phyloP scores from a whole-genome alignment of 2,888 invertebrate species.

The Daptonema setosum region DNA sequence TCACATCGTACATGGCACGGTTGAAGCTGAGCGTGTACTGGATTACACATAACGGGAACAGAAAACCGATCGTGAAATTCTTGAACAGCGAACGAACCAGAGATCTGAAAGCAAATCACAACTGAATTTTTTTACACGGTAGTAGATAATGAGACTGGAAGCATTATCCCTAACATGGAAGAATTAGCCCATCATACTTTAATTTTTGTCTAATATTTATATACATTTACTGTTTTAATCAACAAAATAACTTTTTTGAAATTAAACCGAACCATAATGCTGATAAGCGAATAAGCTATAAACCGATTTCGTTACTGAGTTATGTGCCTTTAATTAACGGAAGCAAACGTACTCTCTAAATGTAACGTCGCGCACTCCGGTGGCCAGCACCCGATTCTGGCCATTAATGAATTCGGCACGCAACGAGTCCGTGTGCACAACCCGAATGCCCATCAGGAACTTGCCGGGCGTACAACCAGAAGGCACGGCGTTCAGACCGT shows the following conservation, averaged over 20 bases:
- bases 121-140: background rate
- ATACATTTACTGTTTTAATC: too few relatives aligned
- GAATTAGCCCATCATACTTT: too few relatives aligned
- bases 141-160: too few relatives aligned
- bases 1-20: conserved; percentile 7
- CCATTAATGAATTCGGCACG: conserved; percentile 4
- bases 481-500: background rate
- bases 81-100: conserved; percentile 7
- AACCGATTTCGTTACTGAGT: too few relatives aligned
- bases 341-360: background rate
- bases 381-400: background rate
- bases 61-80: conserved; percentile 8
- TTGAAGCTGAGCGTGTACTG: conserved; percentile 7
- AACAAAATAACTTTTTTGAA: too few relatives aligned
- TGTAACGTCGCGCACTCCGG: background rate
- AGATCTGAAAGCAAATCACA: conserved; percentile 9
- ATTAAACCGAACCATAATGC: too few relatives aligned
- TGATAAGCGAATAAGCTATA: too few relatives aligned
- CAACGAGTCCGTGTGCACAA: conserved; percentile 1
- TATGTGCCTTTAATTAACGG: too few relatives aligned
- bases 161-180: too few relatives aligned
- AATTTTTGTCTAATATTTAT: too few relatives aligned
- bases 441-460: conserved; percentile 5
- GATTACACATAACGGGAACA: conserved; percentile 8
- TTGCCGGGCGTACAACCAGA: conserved; percentile 9